Evolutionary conservation across 1,140 invertebrate genomes (phyloP), one percentile per base, ranked within the genome.

Genomic region (Drosophila grimshawi): DNA sequence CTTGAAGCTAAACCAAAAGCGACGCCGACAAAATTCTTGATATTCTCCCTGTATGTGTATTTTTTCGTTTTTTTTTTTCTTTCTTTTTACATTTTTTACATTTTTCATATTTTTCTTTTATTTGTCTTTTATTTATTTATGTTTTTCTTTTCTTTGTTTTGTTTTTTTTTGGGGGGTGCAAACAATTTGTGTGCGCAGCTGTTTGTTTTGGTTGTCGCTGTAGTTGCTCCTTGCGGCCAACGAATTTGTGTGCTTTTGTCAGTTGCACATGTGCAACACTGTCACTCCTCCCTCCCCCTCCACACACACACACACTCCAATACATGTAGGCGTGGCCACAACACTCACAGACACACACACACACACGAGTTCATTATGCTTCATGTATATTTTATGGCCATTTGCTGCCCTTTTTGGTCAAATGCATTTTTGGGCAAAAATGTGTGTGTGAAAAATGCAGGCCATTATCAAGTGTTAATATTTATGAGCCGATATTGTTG

Each of bases 181-280:
- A 86, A 76, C 83, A 76, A 69, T 88, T 86, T 79, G 63, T 59
- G 66, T 65, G 71, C 60, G 56, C 56, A 71, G 70, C 43, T 39
- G 64, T 48, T 61, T 41, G 33, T 52, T 19, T 52, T n/a, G 39
- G 39, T 43, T 43, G 39, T 30, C 7, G 19, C 19, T 19, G 39
- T 5, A 27, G 45, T 43, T 39, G 19, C 56, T 70, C 8, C 46
- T 65, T 59, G 39, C n/a, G 32, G 66, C 62, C 55, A 27, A 27
- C 52, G 62, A 60, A 66, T 60, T 72, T 73, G 63, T 43, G 64
- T 82, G 83, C 80, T 73, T 80, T 88, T 88, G 79, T 88, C 83
- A 88, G 85, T 76, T 83, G 83, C 85, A 83, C 83, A 88, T 88
- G 80, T 78, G 83, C 39, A 43, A 3, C 39, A 43, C 39, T 33